These are phyloP conservation scores for Strigops habroptila DNA, from an alignment of 2,113 vertebrate species.

Conservation along the genomic window DNA sequence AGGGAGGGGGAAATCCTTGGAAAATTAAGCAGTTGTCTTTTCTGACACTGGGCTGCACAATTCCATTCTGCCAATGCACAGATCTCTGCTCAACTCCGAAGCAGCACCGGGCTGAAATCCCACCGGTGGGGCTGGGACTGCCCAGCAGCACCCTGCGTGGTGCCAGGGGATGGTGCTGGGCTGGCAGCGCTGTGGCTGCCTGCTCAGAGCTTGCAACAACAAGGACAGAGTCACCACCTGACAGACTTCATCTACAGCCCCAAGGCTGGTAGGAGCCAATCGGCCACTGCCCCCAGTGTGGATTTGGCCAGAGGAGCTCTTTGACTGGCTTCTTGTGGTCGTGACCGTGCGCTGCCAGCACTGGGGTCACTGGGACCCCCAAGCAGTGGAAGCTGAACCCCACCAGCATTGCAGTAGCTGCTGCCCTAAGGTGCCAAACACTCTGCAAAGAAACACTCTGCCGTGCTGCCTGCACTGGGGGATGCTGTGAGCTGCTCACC, in stretches of 20 bases:
- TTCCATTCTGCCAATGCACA: neutral
- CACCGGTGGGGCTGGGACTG: neutral
- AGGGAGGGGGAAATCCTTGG: neutral
- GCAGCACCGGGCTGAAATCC: neutral
- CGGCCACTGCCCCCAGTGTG: accelerated
- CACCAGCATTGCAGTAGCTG: neutral
- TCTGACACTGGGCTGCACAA: neutral
- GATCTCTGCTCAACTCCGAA: neutral
- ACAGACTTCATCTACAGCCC: neutral
- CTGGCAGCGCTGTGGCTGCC: neutral
- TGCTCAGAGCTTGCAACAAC: neutral
- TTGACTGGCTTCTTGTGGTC: accelerated
- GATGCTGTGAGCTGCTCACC: neutral
- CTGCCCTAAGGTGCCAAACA: too few relatives aligned
- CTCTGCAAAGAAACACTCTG: accelerated
- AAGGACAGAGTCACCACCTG: neutral
- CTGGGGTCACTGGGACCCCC: neutral
- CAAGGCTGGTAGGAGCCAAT: neutral
- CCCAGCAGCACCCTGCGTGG: neutral
- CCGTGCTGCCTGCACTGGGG: neutral
- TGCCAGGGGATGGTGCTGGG: neutral
- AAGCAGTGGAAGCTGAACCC: neutral
- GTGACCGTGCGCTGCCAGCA: accelerated
- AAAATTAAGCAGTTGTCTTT: neutral
- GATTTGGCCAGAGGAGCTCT: neutral